Conservation (phyloP, 2,113 vertebrate species). For the Laticauda colubrina region DNA sequence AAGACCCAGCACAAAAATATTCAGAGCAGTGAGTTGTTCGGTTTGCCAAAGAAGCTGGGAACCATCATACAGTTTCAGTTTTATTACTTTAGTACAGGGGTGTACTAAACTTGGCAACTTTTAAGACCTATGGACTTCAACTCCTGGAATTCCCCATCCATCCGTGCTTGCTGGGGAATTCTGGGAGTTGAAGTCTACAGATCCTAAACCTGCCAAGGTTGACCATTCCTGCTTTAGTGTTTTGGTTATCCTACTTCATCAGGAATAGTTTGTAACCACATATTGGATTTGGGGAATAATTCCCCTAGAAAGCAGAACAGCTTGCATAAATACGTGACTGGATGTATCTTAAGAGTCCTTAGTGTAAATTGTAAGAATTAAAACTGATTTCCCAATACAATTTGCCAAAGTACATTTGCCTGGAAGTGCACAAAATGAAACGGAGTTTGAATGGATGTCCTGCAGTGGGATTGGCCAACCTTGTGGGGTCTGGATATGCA, state of each 20-base stretch:
- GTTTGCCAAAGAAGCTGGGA: not conserved
- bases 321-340: not conserved
- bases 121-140: not conserved
- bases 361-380: not conserved
- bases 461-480: not conserved
- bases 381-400: not conserved
- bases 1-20: not conserved
- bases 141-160: not conserved
- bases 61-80: not conserved
- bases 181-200: not conserved
- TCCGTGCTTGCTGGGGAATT: not conserved
- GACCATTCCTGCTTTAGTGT: not conserved
- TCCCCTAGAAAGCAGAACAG: not conserved
- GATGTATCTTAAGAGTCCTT: not conserved
- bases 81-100: not conserved
- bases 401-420: conserved; percentile 17
- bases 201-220: not conserved
- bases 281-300: not conserved
- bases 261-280: not conserved
- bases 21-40: not conserved
- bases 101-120: not conserved
- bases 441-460: not conserved
- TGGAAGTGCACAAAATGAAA: conserved; percentile 19
- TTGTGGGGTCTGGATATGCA: not conserved
- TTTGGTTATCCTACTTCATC: not conserved